phyloP scores from a whole-genome alignment of 2,888 invertebrate species.

The Drosophila nr. medialis region DNA sequence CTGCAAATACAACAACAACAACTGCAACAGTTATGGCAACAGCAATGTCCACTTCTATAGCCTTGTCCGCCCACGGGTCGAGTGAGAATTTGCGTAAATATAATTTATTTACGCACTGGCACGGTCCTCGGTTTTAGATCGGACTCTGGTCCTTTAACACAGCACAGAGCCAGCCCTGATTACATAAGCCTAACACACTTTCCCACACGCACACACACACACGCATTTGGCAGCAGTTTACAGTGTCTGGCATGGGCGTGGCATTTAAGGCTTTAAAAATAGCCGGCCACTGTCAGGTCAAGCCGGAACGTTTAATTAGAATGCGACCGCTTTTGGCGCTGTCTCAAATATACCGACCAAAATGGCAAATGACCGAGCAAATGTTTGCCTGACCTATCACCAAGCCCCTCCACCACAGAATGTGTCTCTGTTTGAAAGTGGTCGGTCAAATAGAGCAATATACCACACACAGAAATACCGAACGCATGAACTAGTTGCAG shows the following conservation, averaged over 20 bases:
- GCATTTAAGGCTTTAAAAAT: slow-evolving; percentile 73
- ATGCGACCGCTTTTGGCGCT: slow-evolving; percentile 52
- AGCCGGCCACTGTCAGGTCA: slow-evolving; percentile 41
- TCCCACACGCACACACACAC: slow-evolving; percentile 12
- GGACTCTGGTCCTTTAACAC: slow-evolving; percentile 31
- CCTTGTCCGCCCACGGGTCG: slow-evolving; percentile 43
- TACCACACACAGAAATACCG: slow-evolving; percentile 1
- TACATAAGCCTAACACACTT: slow-evolving; percentile 67
- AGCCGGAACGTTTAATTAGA: slow-evolving; percentile 73
- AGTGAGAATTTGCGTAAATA: slow-evolving; percentile 80
- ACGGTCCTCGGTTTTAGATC: slow-evolving; percentile 41
- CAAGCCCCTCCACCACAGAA: background rate
- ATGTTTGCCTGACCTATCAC: background rate
- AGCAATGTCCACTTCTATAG: slow-evolving; percentile 7
- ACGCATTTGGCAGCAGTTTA: slow-evolving; percentile 29
- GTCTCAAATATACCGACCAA: slow-evolving; percentile 35
- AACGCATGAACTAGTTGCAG: background rate
- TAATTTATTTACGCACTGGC: slow-evolving; percentile 76
- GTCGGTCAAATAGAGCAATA: slow-evolving; percentile 21
- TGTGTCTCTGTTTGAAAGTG: slow-evolving; percentile 24
- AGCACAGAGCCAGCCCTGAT: slow-evolving; percentile 59
- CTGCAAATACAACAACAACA: slow-evolving; percentile 33
- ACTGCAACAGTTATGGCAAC: slow-evolving; percentile 10
- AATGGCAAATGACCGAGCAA: slow-evolving; percentile 30
- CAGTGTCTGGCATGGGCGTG: slow-evolving; percentile 56